These are phyloP conservation scores for Zelostemma sp. DNA, from an alignment of 1,140 invertebrate genomes.

Conservation along the genomic window DNA sequence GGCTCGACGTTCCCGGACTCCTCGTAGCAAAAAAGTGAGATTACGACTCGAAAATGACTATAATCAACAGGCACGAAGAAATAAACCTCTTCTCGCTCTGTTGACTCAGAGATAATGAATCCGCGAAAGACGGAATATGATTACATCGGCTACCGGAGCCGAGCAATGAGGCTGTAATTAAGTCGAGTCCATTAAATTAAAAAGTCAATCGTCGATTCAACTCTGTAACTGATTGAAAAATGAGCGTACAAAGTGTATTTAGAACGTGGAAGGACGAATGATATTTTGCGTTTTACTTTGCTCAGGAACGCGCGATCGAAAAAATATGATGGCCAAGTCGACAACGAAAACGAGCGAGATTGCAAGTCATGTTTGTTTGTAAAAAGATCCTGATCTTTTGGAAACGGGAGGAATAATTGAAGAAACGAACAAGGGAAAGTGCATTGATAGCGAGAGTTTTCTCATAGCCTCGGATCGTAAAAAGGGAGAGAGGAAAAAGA, in stretches of 20 bases:
- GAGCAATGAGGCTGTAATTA: conserved; percentile 18
- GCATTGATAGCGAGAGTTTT: conserved; percentile 13
- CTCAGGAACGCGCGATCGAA: too few species aligned
- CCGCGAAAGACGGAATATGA: conserved; percentile 2
- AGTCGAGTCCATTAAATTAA: not conserved
- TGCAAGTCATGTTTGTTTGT: too few species aligned
- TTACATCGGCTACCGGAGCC: not conserved
- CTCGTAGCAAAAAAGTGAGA: conserved; percentile 14
- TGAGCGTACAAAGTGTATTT: too few species aligned
- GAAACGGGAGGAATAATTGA: too few species aligned
- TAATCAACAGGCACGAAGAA: conserved; percentile 20
- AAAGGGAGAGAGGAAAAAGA: conserved; percentile 20
- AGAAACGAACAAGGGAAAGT: too few species aligned
- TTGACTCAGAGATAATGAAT: conserved; percentile 22
- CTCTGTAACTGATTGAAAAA: not conserved
- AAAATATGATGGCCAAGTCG: too few species aligned
- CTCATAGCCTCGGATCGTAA: conserved; percentile 30
- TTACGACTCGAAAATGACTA: conserved; percentile 27
- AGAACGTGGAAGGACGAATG: too few species aligned
- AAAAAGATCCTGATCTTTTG: too few species aligned
- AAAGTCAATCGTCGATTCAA: not conserved
- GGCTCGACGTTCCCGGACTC: not conserved
- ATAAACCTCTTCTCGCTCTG: not conserved
- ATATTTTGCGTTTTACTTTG: too few species aligned
- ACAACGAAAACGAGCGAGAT: too few species aligned